Evolutionary conservation across 2,797 vertebrate species (phyloP), one percentile per base, ranked within the genome.

Genomic region (Streptopelia turtur): DNA sequence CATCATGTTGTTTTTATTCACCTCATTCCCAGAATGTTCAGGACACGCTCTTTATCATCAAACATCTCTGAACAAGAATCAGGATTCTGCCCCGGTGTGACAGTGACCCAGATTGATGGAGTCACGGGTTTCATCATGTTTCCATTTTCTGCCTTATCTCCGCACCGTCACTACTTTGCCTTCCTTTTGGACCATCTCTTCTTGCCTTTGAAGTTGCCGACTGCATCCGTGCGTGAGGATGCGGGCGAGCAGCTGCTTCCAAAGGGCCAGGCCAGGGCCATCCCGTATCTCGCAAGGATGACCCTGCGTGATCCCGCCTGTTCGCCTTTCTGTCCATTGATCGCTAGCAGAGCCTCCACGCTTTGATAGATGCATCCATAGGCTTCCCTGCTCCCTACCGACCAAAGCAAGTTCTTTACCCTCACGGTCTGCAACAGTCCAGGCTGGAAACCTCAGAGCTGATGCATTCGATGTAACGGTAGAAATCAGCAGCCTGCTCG

Each of bases 201-300:
- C 84, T 95, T 83, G 92, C 97, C 97, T 97, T 97, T 97, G 97
- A 85, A 97, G 97, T 97, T 97, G 97, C 89, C 89, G 71, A 92
- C 95, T 94, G 91, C 90, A 83, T 95, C 94, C 96, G 87, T 55
- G 85, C 39, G 1, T 39, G 94, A 91, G 87, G 14, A 87, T 96
- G 91, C 91, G 94, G 96, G 93, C 63, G 76, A 86, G 88, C 64
- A 86, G 91, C 92, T 77, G 81, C 49, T 31, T 65, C 78, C 76
- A 13, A 4, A 50, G 70, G 71, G 68, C 77, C 74, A 95, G 89
- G 49, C 79, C 83, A 10, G 50, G 59, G 49, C 84, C 41, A 3
- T 35, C 21, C 43, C 71, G 1, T 13, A 20, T 16, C 83, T 59
- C 59, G 59, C 94, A 31, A 57, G 27, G 83, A 90, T 37, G 59